Evolutionary conservation across 1,140 invertebrate genomes (phyloP), one percentile per base, ranked within the genome.

Genomic region (Oppia nitens): DNA sequence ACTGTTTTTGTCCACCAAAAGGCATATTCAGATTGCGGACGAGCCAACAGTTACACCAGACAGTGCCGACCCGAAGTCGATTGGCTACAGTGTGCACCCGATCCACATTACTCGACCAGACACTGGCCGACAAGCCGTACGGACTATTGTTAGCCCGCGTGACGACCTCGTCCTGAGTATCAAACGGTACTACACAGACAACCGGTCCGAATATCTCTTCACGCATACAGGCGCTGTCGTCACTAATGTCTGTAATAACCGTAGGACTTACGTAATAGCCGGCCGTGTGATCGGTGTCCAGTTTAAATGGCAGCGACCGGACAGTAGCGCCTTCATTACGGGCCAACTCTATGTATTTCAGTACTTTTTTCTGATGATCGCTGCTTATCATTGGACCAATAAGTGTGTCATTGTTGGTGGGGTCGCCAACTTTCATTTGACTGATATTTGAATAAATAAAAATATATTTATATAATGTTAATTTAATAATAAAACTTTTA

Each of bases 201-300:
- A 80, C 76, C 0, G 78, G 79, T 0, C 78, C 78, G 67, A 80
- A 80, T 26, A 81, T 79, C 66, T 80, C 78, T 61, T 81, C 78
- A 49, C 71, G 70, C 72, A 79, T 77, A 45, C 73, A 69, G n/a
- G 68, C 64, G 6, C 71, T 71, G 3, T 68, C 60, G 60, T 77
- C 74, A 14, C 64, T 49, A 1, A 78, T 63, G 52, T 72, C 71
- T 14, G 73, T 71, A 6, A 79, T 72, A 0, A 79, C 68, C 0
- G 74, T 76, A n/a, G 78, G 78, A 6, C 66, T 60, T 60, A 78
- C 68, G 61, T 73, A 80, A 63, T 77, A 78, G 4, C 79, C 78
- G 72, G 77, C 21, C 21, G 27, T 26, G 23, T 52, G 47, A 2
- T 2, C 4, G 17, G 27, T 3, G 29, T 21, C 6, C 6, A 40